Evolutionary conservation across 1,140 invertebrate genomes (phyloP).

Genomic region (Drosophila dunni): DNA sequence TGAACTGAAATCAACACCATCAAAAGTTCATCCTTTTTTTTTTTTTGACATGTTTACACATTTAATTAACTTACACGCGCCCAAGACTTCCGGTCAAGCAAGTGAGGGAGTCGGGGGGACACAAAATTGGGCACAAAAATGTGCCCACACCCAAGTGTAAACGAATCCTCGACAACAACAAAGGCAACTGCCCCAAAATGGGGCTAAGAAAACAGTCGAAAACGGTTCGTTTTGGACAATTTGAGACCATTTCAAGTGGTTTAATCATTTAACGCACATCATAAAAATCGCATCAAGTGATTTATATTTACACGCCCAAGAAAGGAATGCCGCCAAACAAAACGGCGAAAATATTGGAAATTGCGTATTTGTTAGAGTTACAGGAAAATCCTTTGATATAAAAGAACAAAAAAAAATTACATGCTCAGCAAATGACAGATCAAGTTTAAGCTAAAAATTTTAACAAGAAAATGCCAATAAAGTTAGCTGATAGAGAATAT

Average conservation of each 20-base stretch:
- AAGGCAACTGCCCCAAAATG: conserved; percentile 41
- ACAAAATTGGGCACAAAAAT: conserved; percentile 30
- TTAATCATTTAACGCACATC: conserved; percentile 83
- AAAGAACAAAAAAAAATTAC: conserved; percentile 9
- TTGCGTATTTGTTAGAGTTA: conserved; percentile 3
- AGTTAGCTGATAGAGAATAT: not conserved
- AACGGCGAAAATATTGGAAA: conserved; percentile 24
- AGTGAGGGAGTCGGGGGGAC: conserved; percentile 22
- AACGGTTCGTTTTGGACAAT: conserved; percentile 59
- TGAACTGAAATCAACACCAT: conserved; percentile 74
- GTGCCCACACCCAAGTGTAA: conserved; percentile 53
- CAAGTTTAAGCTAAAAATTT: not conserved
- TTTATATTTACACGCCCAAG: conserved; percentile 74
- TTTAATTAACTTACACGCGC: conserved; percentile 80
- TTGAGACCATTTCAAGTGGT: conserved; percentile 82
- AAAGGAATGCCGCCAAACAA: conserved; percentile 43
- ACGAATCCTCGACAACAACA: conserved; percentile 36
- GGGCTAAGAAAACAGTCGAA: conserved; percentile 63
- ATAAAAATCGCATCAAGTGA: conserved; percentile 82
- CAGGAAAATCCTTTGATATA: conserved; percentile 66
- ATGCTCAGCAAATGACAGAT: not conserved
- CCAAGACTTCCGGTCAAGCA: conserved; percentile 66
- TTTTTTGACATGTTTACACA: conserved; percentile 74
- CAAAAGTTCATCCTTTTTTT: conserved; percentile 58
- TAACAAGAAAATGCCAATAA: not conserved